These are phyloP conservation scores for Aythya baeri DNA, from an alignment of 2,113 vertebrate species.

Conservation along the genomic window DNA sequence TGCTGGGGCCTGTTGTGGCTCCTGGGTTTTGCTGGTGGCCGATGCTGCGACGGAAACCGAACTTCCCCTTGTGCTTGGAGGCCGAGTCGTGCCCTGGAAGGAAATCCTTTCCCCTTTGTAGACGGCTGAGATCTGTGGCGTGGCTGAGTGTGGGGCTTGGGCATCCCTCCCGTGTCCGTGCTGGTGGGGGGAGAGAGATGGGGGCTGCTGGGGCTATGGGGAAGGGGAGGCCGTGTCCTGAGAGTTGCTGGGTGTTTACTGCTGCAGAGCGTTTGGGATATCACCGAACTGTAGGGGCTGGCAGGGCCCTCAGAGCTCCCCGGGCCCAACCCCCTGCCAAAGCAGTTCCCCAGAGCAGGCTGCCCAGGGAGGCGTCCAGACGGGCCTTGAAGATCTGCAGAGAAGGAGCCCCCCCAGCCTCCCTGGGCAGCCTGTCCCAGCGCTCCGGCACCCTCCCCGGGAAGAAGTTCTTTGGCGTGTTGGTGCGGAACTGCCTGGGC, in stretches of 20 bases:
- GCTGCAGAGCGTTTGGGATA: fast-evolving
- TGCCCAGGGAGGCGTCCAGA: too few species aligned
- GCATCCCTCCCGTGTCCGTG: background rate
- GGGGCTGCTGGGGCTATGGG: fast-evolving
- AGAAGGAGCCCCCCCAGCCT: too few species aligned
- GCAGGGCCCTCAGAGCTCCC: too few species aligned
- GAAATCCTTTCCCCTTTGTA: background rate
- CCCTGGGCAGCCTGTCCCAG: too few species aligned
- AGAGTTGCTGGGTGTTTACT: background rate
- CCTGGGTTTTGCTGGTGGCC: background rate
- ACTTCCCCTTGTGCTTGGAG: background rate
- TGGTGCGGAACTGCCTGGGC: too few species aligned
- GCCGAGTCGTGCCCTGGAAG: background rate
- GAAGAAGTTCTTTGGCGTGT: too few species aligned
- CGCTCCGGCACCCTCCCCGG: too few species aligned
- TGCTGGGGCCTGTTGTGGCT: fast-evolving
- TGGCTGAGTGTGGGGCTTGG: fast-evolving
- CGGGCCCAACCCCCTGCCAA: too few species aligned
- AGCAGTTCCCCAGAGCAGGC: too few species aligned
- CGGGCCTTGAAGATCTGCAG: too few species aligned
- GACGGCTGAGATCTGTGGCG: background rate
- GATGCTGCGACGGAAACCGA: background rate
- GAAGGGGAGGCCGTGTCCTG: background rate
- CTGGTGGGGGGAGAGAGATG: too few species aligned
- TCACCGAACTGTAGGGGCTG: too few species aligned